Base-by-base conservation (phyloP, 2,113 vertebrate species). In the Leuciscus idus region DNA sequence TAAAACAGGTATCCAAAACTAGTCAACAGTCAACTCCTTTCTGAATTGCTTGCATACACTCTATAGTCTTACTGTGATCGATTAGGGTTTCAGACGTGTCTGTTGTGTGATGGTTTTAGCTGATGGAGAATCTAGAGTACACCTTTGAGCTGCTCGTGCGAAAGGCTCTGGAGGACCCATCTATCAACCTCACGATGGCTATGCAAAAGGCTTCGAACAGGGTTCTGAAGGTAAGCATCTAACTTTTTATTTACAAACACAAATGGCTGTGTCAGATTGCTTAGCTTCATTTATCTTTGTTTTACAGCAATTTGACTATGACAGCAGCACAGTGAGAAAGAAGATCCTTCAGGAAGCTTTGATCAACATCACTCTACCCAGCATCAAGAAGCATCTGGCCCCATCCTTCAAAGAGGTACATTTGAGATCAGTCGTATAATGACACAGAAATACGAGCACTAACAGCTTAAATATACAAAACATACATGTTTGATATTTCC, bases 241-340 rank as follows among this genome's bases (percentile, higher is more conserved):
- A 9, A 52, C 43, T 52, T 52, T 66, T 23, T 17, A 62, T 36
- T 73, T 3, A 7, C 21, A 33, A 10, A 70, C 13, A 33, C 17
- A 76, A 15, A 72, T 4, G 46, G 2, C 4, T 21, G 43, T 76
- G 6, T 26, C 6, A 76, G 11, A 68, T 13, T 46, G 48, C 26
- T 72, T 72, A 1, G 55, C 57, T 55, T 15, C 43, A 4, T 23
- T 91, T 50, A 7, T 15, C 48, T 93, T 28, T 93, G 30, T 92
- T 85, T 85, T 68, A 89, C 93, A 99, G 98, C 97, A 98, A 97
- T 99, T 96, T 0, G 96, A 98, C 85, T 97, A 98, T 0, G 97
- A 99, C 92, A 99, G 97, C 95, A 98, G 97, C 90, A 96, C 96
- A 0, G 91, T 96, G 92, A 96, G 97, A 89, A 99, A 98, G 94